Conservation (phyloP, 2,888 invertebrate genomes). For the Euzophera pinguis region DNA sequence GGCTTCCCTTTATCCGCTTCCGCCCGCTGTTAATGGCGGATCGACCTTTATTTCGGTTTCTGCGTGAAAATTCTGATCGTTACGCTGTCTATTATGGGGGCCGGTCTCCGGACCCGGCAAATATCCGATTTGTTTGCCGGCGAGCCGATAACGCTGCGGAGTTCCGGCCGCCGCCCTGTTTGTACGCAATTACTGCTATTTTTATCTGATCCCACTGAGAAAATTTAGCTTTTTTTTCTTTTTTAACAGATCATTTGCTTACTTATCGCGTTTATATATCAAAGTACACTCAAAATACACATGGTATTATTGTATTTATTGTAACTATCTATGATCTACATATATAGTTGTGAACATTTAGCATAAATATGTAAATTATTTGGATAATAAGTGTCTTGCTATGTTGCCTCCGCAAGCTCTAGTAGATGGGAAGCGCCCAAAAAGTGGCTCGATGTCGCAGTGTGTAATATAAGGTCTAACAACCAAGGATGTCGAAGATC, state of each 20-base stretch:
- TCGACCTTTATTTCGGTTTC: conserved; percentile 39
- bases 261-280: not conserved
- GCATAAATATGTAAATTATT: too few species aligned
- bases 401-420: too few species aligned
- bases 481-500: too few species aligned
- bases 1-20: conserved; percentile 36
- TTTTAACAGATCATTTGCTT: not conserved
- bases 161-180: conserved; percentile 2
- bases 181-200: conserved; percentile 14
- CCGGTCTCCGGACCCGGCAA: conserved; percentile 9
- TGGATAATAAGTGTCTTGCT: too few species aligned
- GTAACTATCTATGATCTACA: too few species aligned
- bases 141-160: conserved; percentile 14
- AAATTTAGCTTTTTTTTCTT: conserved; percentile 2
- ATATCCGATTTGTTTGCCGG: conserved; percentile 15
- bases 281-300: too few species aligned
- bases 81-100: conserved; percentile 14
- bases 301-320: too few species aligned
- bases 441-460: too few species aligned
- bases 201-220: conserved; percentile 8
- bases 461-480: too few species aligned
- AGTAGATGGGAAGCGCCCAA: too few species aligned
- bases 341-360: too few species aligned
- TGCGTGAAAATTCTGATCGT: conserved; percentile 32
- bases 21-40: conserved; percentile 45